Base-by-base conservation (phyloP, 2,113 vertebrate species). In the Odobenus rosmarus region DNA sequence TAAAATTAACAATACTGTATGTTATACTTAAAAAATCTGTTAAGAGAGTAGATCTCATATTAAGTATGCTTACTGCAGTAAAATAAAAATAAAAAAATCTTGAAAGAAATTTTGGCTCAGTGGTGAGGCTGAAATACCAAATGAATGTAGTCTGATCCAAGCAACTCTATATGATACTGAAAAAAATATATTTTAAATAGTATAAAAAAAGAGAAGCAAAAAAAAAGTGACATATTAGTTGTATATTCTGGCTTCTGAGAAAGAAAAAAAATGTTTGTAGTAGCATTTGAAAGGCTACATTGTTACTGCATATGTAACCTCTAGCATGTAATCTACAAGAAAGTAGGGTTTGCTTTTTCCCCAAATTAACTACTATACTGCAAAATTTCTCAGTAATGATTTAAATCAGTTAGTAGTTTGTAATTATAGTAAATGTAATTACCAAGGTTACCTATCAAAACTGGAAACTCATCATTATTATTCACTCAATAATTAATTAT, bases 141-240 rank as follows among this genome's bases (percentile, higher is more conserved):
- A 49, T 84, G 19, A 90, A 89, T 62, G 28, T 42, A 15, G 59
- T 95, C 53, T 72, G 33, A 86, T 42, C 33, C 23, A 86, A 64
- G 7, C 7, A 46, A 92, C 64, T 77, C 55, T 36, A n/a, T 61
- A 10, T 79, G 33, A 79, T 31, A 23, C 19, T 72, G 14, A 49
- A 86, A 49, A 77, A 9, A 49, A 39, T 36, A 46, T 85, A 81
- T 77, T 98, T 92, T 89, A 88, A 95, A 81, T 88, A 62, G 7
- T 84, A 79, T 31, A 33, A n/a, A 16, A 23, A 87, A 79, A 59
- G 24, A 46, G 8, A 88, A 62, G 21, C 53, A 31, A 64, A 61
- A 15, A 81, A 12, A 12, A 95, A 28, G 8, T 64, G 15, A 76
- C 28, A 57, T 15, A 8, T 74, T 79, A 82, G 4, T 3, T 16